Evolutionary conservation across 53 echinoderm and acorn worm species (phyloP), one percentile per base, ranked within the genome.

Genomic region (Paracentrotus lividus): DNA sequence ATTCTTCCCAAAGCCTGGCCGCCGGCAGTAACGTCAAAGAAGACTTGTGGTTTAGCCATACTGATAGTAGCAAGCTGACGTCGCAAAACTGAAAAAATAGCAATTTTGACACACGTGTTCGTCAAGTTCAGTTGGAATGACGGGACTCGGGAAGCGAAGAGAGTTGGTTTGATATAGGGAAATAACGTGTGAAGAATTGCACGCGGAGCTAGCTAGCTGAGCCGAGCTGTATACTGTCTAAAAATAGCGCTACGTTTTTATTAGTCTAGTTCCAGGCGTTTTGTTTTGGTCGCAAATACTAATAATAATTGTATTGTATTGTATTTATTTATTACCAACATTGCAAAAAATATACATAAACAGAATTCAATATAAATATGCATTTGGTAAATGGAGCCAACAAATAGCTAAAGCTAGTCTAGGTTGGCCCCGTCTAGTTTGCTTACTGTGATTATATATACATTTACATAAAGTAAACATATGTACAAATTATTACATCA

Each of bases 1-100:
- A 97, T 88, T 85, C 95, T 94, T 29, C 97, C 97, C 5, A 97
- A 0, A 15, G 76, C 32, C 7, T 51, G 0, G 7, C 94, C 94
- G 75, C 18, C 95, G 44, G 95, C 97, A n/a, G 85, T 56, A 81
- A 97, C 86, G 12, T 97, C 96, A 61, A 97, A 97, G 77, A 76
- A 97, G 32, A 93, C 93, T 84, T 59, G 90, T 16, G 97, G 93
- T 8, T 8, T 72, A 38, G 94, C 77, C 94, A 94, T 94, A 49
- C n/a, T 78, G 78, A 77, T 27, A 58, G 89, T 90, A n/a, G 90
- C 67, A n/a, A 90, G 45, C 44, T 56, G 88, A 29, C 88, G 88
- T 36, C 43, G 43, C 43, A 81, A 94, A 21, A 59, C 89, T 14
- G 84, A n/a, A 45, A 93, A 93, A 88, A 77, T 16, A 36, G 94